Evolutionary conservation across 2,888 invertebrate species (phyloP), one percentile per base, ranked within the genome.

Genomic region (Amphipyra berbera): DNA sequence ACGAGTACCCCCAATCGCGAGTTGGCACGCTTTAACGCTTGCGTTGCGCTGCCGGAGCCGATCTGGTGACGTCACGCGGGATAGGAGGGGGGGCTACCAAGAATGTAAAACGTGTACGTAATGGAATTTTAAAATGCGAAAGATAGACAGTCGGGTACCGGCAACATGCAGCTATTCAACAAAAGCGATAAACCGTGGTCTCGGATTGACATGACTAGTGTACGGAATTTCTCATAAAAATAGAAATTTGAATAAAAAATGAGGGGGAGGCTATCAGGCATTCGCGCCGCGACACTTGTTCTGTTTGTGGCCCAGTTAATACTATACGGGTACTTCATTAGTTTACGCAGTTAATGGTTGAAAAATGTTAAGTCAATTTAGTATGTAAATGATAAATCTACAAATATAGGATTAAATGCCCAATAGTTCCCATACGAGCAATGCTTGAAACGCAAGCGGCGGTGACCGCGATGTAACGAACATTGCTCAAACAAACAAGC

Each of bases 331-430:
- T 91, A 90, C 85, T 88, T 88, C 78, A 95, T 95, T 94, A 94
- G 95, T 95, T 92, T 89, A 94, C 94, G 91, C 88, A 90, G 95
- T 94, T 95, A 95, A 94, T 95, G 94, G 92, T 93, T 94, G 93
- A 92, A 90, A 87, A 88, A 91, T 94, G 94, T 94, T 94, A 94
- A 93, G 92, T 90, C 92, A 91, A 94, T 94, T 94, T 94, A 94
- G 95, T 94, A 93, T 95, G 94, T 93, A 92, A 93, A 94, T 94
- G 94, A 92, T 91, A 92, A 88, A 79, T 93, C 94, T 94, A 94
- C 93, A 91, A 82, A 89, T 91, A 95, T 89, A 94, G 93, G 92
- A 95, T 95, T 95, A 95, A 94, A 95, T 95, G 95, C 95, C 95
- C 95, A 95, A 95, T 94, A 95, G 95, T 94, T 93, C 95, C 95